These are phyloP conservation scores for Meloidogyne floridensis DNA, from an alignment of 1,140 invertebrate species.

Conservation along the genomic window DNA sequence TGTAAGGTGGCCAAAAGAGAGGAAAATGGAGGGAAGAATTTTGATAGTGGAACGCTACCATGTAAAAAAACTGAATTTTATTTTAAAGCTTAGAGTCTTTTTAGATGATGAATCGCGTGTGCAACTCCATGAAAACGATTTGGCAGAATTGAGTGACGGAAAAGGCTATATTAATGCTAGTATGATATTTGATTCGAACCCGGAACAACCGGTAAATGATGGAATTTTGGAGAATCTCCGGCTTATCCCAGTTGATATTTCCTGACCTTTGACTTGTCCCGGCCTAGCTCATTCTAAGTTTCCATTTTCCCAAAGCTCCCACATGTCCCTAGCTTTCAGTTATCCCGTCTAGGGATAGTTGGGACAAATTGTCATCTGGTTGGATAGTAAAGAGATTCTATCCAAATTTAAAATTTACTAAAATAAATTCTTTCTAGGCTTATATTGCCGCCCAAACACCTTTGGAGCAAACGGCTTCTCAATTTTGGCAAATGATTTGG, in stretches of 20 bases:
- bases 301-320: no score
- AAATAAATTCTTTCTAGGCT: constrained; percentile 67
- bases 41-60: constrained; percentile 79
- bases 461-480: constrained; percentile 78
- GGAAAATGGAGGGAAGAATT: constrained; percentile 82
- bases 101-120: constrained; percentile 83
- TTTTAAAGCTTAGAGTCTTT: constrained; percentile 19
- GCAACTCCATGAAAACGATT: constrained; percentile 35
- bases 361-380: no score
- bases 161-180: constrained; percentile 88
- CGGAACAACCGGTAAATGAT: constrained; percentile 77
- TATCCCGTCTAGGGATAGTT: no score
- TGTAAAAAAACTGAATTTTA: constrained; percentile 66
- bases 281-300: no score
- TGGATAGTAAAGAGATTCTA: no score
- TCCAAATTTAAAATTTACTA: background rate
- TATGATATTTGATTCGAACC: constrained; percentile 92
- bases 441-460: constrained; percentile 92
- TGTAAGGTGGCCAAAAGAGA: constrained; percentile 71
- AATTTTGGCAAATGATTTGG: constrained; percentile 88
- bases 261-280: no score
- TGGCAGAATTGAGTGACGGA: constrained; percentile 32
- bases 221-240: no score
- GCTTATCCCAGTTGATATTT: no score
- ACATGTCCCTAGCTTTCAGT: no score